phyloP scores from a whole-genome alignment of 23 tunicate genomes.

The Styela plicata region DNA sequence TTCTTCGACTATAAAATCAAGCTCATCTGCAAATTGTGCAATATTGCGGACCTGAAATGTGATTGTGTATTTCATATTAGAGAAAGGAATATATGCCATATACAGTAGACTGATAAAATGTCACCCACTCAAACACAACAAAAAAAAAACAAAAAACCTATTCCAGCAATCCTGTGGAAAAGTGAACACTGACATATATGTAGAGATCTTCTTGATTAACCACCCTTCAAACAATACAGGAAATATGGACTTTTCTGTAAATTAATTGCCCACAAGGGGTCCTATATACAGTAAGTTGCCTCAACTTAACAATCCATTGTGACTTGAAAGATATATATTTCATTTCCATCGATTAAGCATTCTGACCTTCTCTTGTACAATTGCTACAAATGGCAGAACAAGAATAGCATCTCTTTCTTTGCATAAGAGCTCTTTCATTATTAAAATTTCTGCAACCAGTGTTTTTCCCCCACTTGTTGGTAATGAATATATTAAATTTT shows the following conservation, averaged over 20 bases:
- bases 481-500: conserved; percentile 79
- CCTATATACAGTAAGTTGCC: too few relatives aligned
- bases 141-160: neutral
- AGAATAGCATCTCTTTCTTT: conserved; percentile 66
- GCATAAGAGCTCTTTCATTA: conserved; percentile 55
- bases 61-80: neutral
- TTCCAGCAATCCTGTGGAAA: too few relatives aligned
- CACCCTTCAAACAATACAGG: too few relatives aligned
- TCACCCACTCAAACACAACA: neutral
- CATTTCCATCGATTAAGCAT: too few relatives aligned
- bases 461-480: conserved; percentile 97
- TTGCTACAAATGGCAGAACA: conserved; percentile 88
- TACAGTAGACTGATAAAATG: neutral
- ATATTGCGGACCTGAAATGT: conserved; percentile 53
- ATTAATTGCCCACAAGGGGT: too few relatives aligned
- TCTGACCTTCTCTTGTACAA: conserved; percentile 88
- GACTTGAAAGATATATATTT: too few relatives aligned
- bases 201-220: too few relatives aligned
- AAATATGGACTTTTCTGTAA: too few relatives aligned
- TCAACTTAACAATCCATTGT: too few relatives aligned
- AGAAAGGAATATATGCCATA: neutral
- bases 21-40: conserved; percentile 72
- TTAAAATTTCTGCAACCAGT: conserved; percentile 83
- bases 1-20: conserved; percentile 81
- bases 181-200: too few relatives aligned